These are phyloP conservation scores for Coptodon bakossiorum DNA, from an alignment of 2,113 vertebrate species.

Conservation along the genomic window DNA sequence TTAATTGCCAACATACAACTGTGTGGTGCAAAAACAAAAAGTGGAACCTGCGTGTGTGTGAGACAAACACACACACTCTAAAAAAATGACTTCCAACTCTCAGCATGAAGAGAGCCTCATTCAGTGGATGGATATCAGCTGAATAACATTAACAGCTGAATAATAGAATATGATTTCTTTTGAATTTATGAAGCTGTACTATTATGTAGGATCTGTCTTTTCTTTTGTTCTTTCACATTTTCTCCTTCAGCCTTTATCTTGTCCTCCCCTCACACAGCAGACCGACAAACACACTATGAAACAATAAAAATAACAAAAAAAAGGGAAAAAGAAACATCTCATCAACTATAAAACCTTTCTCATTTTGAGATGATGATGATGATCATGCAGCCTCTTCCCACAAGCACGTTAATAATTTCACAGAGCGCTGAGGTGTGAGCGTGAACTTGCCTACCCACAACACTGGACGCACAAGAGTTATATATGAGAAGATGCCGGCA, in stretches of 20 bases:
- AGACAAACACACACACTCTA: no score
- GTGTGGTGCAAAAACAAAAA: not conserved
- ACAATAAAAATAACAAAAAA: not conserved
- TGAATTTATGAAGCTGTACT: not conserved
- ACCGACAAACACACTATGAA: not conserved
- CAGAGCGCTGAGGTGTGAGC: not conserved
- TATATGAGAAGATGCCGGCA: not conserved
- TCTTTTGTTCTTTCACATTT: not conserved
- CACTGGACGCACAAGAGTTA: not conserved
- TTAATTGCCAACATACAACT: not conserved
- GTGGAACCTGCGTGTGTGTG: not conserved
- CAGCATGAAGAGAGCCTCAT: not conserved
- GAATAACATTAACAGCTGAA: not conserved
- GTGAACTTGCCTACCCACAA: not conserved
- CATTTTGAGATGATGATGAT: not conserved
- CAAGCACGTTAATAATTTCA: not conserved
- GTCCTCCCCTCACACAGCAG: not conserved
- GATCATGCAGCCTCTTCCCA: fast-evolving
- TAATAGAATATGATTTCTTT: not conserved
- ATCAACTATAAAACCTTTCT: not conserved
- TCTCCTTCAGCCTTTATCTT: not conserved
- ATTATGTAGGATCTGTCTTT: not conserved
- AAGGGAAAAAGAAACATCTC: no score
- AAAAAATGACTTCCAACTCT: not conserved
- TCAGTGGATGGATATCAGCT: not conserved